Base-by-base conservation (phyloP, 2,113 vertebrate genomes). In the Perca schrenkii region DNA sequence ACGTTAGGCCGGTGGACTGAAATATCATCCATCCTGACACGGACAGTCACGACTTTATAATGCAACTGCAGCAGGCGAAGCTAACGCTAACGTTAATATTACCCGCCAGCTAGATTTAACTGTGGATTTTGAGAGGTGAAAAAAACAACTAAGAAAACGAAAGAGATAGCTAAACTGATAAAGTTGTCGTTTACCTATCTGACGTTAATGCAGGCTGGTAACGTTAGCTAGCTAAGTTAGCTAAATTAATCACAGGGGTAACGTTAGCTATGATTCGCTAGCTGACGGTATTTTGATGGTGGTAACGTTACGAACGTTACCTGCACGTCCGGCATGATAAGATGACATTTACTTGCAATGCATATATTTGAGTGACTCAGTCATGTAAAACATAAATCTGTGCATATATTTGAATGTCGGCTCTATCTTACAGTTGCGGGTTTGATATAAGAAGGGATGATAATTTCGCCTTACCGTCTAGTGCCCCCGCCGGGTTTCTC, bases 11-110 rank as follows among this genome's bases (percentile, higher is more conserved):
- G 84, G 61, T 31, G 22, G 49, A 73, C 61, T 75, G 76, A 64
- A 71, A 77, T 21, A 80, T 61, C 86, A 54, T 86, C 82, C 86
- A 87, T 58, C 83, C 84, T 64, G 57, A 75, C 63, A 73, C 82
- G 50, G 76, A 73, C 73, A 90, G 93, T 94, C 93, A 94, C 93
- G 93, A 94, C 91, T 91, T 66, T 13, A 52, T 0, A 28, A 36
- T 19, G 25, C 71, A 83, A 65, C n/a, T 25, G 83, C 86, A 76
- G 72, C 50, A 36, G n/a, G 40, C 54, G 53, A 36, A 28, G 84
- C 79, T 77, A 76, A 65, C 54, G 76, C 61, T 53, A 86, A 21
- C 68, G 52, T 36, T 43, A 43, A 43, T 43, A 11, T 36, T 13
- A 67, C 61, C 61, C 19, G 2, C 5, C 49, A 19, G 46, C 5